Conservation (phyloP, 2,113 vertebrate genomes). For the Aphyosemion australe region DNA sequence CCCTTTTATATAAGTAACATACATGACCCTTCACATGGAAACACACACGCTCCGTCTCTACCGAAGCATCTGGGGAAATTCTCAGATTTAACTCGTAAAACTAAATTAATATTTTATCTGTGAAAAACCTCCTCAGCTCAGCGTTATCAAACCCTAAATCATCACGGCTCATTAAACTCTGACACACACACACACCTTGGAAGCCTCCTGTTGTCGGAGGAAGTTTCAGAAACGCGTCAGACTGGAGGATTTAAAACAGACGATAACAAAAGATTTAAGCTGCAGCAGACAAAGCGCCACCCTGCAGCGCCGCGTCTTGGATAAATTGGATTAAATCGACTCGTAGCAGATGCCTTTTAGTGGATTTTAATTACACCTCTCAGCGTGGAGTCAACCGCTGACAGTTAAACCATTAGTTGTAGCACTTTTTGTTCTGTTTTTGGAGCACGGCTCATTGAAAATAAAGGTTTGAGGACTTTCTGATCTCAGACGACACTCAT, state of each 20-base stretch:
- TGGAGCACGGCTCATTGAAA: background rate
- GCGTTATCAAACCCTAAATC: constrained; percentile 40
- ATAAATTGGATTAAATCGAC: constrained; percentile 64
- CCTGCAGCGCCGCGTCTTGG: constrained; percentile 35
- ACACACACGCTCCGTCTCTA: background rate
- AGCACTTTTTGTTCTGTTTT: constrained; percentile 7
- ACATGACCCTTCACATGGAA: background rate
- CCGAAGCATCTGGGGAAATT: constrained; percentile 4
- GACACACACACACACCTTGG: constrained; percentile 20
- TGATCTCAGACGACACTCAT: background rate
- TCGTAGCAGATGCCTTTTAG: constrained; percentile 61
- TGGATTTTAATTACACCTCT: constrained; percentile 59
- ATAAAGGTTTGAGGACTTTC: background rate
- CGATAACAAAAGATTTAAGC: background rate
- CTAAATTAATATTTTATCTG: constrained; percentile 30
- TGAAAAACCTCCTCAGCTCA: constrained; percentile 23
- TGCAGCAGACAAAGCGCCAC: constrained; percentile 28
- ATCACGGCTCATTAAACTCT: constrained; percentile 34
- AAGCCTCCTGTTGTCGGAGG: background rate
- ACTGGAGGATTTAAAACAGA: constrained; percentile 3
- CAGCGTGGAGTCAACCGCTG: constrained; percentile 38
- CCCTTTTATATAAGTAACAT: background rate
- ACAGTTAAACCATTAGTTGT: constrained; percentile 32
- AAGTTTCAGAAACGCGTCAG: background rate
- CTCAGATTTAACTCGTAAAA: constrained; percentile 30